Conservation (phyloP, 2,888 invertebrate genomes). For the Asteroscopus sphinx region DNA sequence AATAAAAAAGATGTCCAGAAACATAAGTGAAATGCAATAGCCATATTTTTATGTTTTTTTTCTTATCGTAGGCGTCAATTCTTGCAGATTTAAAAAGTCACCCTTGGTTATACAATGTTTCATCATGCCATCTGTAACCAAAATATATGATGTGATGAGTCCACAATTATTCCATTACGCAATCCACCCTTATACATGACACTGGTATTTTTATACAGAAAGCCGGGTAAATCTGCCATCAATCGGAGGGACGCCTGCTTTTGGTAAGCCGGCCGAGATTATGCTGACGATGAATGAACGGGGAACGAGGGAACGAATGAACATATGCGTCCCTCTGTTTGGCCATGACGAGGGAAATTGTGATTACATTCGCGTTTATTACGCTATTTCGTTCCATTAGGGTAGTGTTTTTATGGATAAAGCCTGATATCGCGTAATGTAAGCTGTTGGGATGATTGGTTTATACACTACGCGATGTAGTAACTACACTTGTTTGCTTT, state of each 20-base stretch:
- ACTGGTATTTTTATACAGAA: constrained; percentile 63
- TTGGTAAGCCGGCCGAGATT: constrained; percentile 72
- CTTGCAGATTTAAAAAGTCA: too few species aligned
- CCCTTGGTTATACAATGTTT: too few species aligned
- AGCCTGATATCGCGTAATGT: constrained; percentile 39
- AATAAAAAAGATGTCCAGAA: too few species aligned
- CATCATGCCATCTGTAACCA: background rate
- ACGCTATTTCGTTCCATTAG: constrained; percentile 77
- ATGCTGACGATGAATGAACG: constrained; percentile 60
- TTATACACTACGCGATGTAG: constrained; percentile 8
- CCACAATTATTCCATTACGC: constrained; percentile 19
- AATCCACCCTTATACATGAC: constrained; percentile 48
- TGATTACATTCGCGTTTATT: constrained; percentile 78
- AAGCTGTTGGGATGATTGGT: constrained; percentile 29
- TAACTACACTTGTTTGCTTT: constrained; percentile 8
- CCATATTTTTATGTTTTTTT: too few species aligned
- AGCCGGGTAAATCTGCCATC: constrained; percentile 76
- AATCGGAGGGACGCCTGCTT: constrained; percentile 73
- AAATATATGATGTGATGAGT: background rate
- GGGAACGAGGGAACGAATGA: constrained; percentile 61
- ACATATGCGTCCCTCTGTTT: constrained; percentile 64
- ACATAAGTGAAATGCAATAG: too few species aligned
- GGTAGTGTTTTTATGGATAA: constrained; percentile 56
- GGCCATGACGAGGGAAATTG: constrained; percentile 67
- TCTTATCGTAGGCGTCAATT: too few species aligned